Base-by-base conservation (phyloP, 2,888 invertebrate species). In the Brachynemurus nebulosus region DNA sequence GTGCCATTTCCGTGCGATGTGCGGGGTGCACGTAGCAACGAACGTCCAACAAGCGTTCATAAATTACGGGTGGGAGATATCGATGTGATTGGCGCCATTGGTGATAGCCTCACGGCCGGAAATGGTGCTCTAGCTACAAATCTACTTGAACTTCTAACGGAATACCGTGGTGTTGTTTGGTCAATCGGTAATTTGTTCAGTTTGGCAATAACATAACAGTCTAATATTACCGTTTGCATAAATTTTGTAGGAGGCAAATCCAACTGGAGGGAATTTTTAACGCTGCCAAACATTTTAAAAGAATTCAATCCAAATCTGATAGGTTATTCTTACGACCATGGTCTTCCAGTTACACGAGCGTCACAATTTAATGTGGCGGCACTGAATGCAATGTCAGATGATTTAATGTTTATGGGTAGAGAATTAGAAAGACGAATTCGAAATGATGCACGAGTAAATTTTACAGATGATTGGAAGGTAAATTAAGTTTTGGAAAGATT, bases 251-350 rank as follows among this genome's bases (percentile, higher is more conserved):
- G 75, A 5, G 74, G 74, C 0, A 64, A 70, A 53, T 66, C 60
- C 7, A 66, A 62, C 20, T 75, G 74, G 74, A 60, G 66, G 33
- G 59, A 67, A 45, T 69, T 61, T 52, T 52, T 73, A n/a, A 75
- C 74, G 1, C 36, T 75, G 35, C 74, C 75, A 11, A 75, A 77
- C 58, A 72, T 77, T 36, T 54, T 78, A 14, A 74, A 74, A 54
- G 73, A 70, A 55, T 80, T 73, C 57, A 80, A 80, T 59, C 74
- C 76, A 0, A 67, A 73, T 36, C 56, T 81, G 14, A 62, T 75
- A 42, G 80, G 80, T 1, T 79, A 72, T 51, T 68, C 79, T 0
- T 45, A 66, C 1, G 60, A 62, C 12, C 71, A 74, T 54, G 68
- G 72, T 0, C 55, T 68, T 5, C 61, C 69, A 1, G 61, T 61